Evolutionary conservation across 1,140 invertebrate species (phyloP), one percentile per base, ranked within the genome.

Genomic region (Aphaenogaster ashmeadi): DNA sequence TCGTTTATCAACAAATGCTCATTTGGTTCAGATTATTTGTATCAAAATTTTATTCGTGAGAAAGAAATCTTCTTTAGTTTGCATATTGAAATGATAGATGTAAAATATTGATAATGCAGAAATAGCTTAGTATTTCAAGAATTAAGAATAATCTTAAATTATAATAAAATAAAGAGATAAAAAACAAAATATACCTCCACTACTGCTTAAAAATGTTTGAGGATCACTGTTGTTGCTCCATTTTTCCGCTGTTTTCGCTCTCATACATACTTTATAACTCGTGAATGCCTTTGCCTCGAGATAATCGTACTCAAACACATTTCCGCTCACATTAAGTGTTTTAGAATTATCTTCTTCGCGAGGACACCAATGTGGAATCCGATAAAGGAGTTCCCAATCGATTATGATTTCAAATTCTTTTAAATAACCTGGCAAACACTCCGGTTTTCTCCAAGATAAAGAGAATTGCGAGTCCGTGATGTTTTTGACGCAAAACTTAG

Each of bases 371-470:
- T 88, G 60, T 38, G 93, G 94, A 15, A 89, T 67, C n/a, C 84
- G 74, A 27, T 79, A 92, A 8, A 62, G 18, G 38, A 64, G 66
- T 18, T 91, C n/a, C 92, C 92, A 94, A 15, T 67, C 71, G n/a
- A 94, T 64, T 21, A 15, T 15, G n/a, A 94, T 91, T 88, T 93
- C 90, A 64, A 92, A 93, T 8, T 86, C 54, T 27, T 52, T 60
- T 74, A 95, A 71, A 56, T 88, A 88, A 47, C 93, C 94, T 7
- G 94, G 90, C 3, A 92, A 52, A 64, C 91, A 91, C 0, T 67
- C 56, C n/a, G 94, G 94, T 60, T 66, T 13, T 13, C 91, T n/a
- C 94, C 94, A 95, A 67, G 54, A 54, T 7, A 95, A 89, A n/a
- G 41, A 38, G 58, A 93, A 92, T 38, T 92, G 74, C 1, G 89